A percentile compares a stretch with the other conserved stretches of the same genome.
These are phyloP conservation scores for Sinella curviseta DNA, from an alignment of 1,140 invertebrate species.

Conservation along the genomic window DNA sequence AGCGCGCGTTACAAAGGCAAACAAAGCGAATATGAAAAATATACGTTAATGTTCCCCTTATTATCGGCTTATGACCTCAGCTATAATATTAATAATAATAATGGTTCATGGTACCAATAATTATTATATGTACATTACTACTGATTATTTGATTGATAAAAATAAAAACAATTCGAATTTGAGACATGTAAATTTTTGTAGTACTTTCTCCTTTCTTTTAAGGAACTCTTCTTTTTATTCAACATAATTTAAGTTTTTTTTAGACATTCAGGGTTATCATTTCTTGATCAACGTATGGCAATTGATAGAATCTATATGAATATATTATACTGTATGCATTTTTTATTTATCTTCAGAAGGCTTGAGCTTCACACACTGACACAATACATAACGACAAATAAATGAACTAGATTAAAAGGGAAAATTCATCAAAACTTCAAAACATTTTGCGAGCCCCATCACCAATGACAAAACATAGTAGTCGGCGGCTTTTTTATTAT, in stretches of 20 bases:
- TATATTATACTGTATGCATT: constrained; percentile 2
- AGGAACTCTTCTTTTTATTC: neutral
- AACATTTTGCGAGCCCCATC: constrained; percentile 10
- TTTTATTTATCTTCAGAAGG: neutral
- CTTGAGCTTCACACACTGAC: constrained; percentile 22
- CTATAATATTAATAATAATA: neutral
- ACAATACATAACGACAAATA: neutral
- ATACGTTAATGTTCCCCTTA: constrained; percentile 41
- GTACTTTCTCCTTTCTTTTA: neutral
- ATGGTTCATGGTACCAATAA: neutral
- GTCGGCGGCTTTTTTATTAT: neutral
- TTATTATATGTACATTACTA: constrained; percentile 1
- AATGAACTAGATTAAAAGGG: constrained; percentile 21
- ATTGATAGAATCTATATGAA: neutral
- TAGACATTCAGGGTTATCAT: neutral
- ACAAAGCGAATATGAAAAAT: constrained; percentile 40
- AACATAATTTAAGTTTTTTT: neutral
- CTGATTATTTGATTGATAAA: too few relatives aligned
- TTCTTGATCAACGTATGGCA: constrained; percentile 10
- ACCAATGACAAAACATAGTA: neutral
- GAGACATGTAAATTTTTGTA: neutral
- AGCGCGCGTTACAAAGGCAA: constrained; percentile 66
- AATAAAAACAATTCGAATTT: too few relatives aligned
- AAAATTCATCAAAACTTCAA: constrained; percentile 9
- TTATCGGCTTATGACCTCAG: neutral